Conservation (phyloP, 2,888 invertebrate species). For the Stegana nigrithorax region DNA sequence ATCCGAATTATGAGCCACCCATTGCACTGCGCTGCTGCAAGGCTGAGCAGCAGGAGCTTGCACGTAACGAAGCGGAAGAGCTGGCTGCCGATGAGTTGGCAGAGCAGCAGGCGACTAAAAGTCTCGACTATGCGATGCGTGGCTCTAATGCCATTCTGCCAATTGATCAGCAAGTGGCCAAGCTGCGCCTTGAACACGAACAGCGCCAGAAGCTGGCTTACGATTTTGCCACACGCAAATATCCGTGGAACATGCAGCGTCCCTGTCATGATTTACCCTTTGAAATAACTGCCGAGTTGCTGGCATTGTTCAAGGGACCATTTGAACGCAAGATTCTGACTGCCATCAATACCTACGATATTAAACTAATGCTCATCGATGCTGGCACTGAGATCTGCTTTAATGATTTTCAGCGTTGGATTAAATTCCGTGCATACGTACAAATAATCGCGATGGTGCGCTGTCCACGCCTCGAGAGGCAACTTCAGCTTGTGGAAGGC, state of each 20-base stretch:
- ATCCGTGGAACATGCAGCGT: slow-evolving; percentile 50
- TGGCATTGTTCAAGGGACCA: slow-evolving; percentile 31
- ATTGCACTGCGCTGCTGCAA: slow-evolving; percentile 37
- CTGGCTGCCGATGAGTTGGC: slow-evolving; percentile 20
- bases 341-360: slow-evolving; percentile 41
- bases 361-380: slow-evolving; percentile 55
- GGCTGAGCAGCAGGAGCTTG: slow-evolving; percentile 20
- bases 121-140: slow-evolving; percentile 8
- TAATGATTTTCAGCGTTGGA: slow-evolving; percentile 50
- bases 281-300: slow-evolving; percentile 34
- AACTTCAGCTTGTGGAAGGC: slow-evolving; percentile 36
- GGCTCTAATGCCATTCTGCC: slow-evolving; percentile 32
- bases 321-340: slow-evolving; percentile 46
- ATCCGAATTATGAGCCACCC: slow-evolving; percentile 39
- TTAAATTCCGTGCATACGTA: slow-evolving; percentile 51
- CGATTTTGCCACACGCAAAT: slow-evolving; percentile 50
- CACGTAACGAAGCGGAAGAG: slow-evolving; percentile 24
- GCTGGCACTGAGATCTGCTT: slow-evolving; percentile 40
- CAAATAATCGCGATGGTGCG: slow-evolving; percentile 51
- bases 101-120: background rate
- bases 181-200: slow-evolving; percentile 29
- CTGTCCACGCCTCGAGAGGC: slow-evolving; percentile 40
- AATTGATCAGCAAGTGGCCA: slow-evolving; percentile 35
- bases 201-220: slow-evolving; percentile 48
- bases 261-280: slow-evolving; percentile 38